phyloP scores from a whole-genome alignment of 1,140 invertebrate species.

The Bombus difficillimus region DNA sequence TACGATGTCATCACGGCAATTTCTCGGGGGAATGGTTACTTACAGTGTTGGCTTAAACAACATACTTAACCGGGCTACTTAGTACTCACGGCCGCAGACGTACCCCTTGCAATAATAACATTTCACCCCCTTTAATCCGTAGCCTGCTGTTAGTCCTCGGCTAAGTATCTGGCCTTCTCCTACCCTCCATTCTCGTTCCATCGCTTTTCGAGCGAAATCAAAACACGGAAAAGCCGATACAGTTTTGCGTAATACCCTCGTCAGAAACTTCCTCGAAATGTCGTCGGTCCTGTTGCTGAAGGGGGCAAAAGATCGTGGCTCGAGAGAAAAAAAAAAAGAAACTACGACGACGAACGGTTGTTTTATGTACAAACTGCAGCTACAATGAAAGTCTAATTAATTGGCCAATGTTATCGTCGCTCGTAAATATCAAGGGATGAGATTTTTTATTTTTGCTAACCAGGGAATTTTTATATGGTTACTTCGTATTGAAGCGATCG shows the following conservation, averaged over 20 bases:
- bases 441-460: background rate
- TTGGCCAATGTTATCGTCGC: background rate
- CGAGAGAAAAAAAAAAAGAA: background rate
- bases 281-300: conserved; percentile 52
- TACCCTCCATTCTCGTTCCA: conserved; percentile 35
- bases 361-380: conserved; percentile 52
- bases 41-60: conserved; percentile 82
- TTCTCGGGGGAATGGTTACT: conserved; percentile 80
- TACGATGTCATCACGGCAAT: conserved; percentile 71
- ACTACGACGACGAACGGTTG: background rate
- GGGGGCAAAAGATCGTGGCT: background rate
- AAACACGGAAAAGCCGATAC: conserved; percentile 75
- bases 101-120: conserved; percentile 83
- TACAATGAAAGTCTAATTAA: conserved; percentile 39
- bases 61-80: conserved; percentile 83
- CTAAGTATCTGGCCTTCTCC: conserved; percentile 68
- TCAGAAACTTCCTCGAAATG: conserved; percentile 53
- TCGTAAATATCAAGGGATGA: too few species aligned
- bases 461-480: background rate
- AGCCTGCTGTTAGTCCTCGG: conserved; percentile 74
- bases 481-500: background rate
- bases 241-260: conserved; percentile 70
- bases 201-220: conserved; percentile 70
- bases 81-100: conserved; percentile 74
- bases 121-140: conserved; percentile 81